Base-by-base conservation (phyloP, 2,888 invertebrate genomes). In the Pyrocoelia pectoralis region DNA sequence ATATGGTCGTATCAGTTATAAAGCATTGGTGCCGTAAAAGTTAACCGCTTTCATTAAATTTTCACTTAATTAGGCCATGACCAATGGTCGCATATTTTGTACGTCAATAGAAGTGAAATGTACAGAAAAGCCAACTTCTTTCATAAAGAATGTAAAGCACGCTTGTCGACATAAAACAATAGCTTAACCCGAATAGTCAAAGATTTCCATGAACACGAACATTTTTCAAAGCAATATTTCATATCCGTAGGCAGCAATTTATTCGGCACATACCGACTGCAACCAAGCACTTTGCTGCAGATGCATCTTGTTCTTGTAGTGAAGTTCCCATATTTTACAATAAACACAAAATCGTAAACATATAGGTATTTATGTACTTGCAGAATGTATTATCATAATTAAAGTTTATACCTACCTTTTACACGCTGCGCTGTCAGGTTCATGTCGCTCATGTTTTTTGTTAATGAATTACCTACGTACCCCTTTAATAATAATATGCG, bases 151-250 rank as follows among this genome's bases (percentile, higher is more conserved):
- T 63, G 58, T 51, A 55, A 58, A 52, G 49, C 63, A 54, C 41
- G 49, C 57, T n/a, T 57, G 49, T 33, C 52, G 63, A 24, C 49
- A 53, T 28, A 49, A 33, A 19, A 63, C 63, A 63, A 58, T 57
- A 57, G 57, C 53, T 54, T 48, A 56, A 52, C 58, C 49, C 38
- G 53, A 57, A 63, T 50, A 50, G 54, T 49, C 50, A 63, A 58
- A 58, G 54, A 59, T 55, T 63, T 63, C 28, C 54, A 63, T 63
- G 59, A 63, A 43, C 54, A 63, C 58, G 59, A 63, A 43, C 59
- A 63, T 63, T 63, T 53, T 54, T 50, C 54, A 63, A 59, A 58
- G 55, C 58, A 55, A 63, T 63, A 63, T 59, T 63, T 49, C 59
- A 50, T 56, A 54, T 54, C 63, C 56, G 54, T 49, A 63, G 62